These are phyloP conservation scores for Pelagia noctiluca DNA, from an alignment of 30 jellyfish, hydroid and myxozoan species.

Conservation along the genomic window DNA sequence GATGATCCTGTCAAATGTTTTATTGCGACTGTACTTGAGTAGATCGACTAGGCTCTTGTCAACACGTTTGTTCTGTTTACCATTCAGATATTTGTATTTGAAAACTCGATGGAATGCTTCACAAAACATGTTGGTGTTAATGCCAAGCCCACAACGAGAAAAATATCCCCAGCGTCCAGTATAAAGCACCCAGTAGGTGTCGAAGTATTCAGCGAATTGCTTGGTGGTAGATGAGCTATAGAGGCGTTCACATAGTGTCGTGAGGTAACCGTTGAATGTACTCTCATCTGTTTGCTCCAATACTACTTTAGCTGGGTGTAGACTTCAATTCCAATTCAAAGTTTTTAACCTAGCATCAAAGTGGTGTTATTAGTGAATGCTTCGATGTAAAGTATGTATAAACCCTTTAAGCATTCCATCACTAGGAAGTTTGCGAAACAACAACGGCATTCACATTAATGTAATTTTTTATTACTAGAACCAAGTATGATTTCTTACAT, in stretches of 20 bases:
- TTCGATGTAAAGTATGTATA: no score
- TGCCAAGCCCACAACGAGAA: constrained; percentile 55
- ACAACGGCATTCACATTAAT: no score
- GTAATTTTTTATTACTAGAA: no score
- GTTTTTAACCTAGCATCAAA: no score
- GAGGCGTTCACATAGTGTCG: constrained; percentile 12
- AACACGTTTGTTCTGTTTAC: constrained; percentile 53
- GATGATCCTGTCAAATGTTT: no score
- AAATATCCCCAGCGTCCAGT: constrained; percentile 37
- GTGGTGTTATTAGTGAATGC: no score
- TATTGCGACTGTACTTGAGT: constrained; percentile 29
- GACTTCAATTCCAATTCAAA: no score
- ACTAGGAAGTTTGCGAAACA: no score
- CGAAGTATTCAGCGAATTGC: constrained; percentile 53
- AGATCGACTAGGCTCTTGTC: constrained; percentile 53
- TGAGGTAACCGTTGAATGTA: constrained; percentile 5
- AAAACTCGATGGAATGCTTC: constrained; percentile 70
- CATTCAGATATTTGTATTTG: constrained; percentile 46
- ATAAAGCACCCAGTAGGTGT: constrained; percentile 13
- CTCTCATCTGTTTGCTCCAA: constrained; percentile 40
- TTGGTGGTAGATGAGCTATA: constrained; percentile 22
- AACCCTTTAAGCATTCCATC: no score
- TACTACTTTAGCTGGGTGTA: no score
- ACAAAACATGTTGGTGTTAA: constrained; percentile 66
- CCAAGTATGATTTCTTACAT: no score